A percentile compares a stretch with the other conserved stretches of the same genome.
These are phyloP conservation scores for Saimiri boliviensis DNA, from an alignment of 2,113 vertebrate genomes.

Conservation along the genomic window DNA sequence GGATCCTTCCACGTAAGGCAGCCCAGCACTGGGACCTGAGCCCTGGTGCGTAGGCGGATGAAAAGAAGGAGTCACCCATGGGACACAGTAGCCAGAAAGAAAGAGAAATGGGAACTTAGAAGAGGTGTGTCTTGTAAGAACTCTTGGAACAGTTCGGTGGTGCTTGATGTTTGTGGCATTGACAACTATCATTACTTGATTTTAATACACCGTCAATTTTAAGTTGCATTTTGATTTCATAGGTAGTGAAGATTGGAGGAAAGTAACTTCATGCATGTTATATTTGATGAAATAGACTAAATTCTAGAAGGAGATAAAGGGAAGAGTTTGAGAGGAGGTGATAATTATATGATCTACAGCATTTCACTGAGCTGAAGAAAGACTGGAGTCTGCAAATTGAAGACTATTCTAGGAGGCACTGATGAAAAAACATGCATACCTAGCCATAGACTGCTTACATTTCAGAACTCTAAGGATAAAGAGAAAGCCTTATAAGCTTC, in stretches of 20 bases:
- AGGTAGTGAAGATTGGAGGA: not conserved
- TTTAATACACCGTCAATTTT: not conserved
- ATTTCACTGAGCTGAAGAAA: not conserved
- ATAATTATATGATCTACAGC: not conserved
- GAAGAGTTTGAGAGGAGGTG: not conserved
- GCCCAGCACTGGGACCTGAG: not conserved
- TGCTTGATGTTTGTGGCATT: not conserved
- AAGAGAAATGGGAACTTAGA: not conserved
- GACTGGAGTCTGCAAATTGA: not conserved
- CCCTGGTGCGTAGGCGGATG: not conserved
- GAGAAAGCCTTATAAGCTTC: slow-evolving; percentile 14
- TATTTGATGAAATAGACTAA: slow-evolving; percentile 16
- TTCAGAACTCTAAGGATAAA: not conserved
- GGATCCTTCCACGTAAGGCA: not conserved
- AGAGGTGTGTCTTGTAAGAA: not conserved
- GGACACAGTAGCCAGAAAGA: not conserved
- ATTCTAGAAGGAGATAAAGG: slow-evolving; percentile 22
- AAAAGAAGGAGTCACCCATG: not conserved
- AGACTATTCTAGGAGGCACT: not conserved
- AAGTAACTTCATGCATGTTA: not conserved
- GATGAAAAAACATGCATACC: not conserved
- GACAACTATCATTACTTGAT: not conserved
- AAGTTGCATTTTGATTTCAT: not conserved
- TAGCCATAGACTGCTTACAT: not conserved
- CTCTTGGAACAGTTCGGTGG: not conserved